phyloP scores from a whole-genome alignment of 2,113 vertebrate species.

The Gyps fulvus region DNA sequence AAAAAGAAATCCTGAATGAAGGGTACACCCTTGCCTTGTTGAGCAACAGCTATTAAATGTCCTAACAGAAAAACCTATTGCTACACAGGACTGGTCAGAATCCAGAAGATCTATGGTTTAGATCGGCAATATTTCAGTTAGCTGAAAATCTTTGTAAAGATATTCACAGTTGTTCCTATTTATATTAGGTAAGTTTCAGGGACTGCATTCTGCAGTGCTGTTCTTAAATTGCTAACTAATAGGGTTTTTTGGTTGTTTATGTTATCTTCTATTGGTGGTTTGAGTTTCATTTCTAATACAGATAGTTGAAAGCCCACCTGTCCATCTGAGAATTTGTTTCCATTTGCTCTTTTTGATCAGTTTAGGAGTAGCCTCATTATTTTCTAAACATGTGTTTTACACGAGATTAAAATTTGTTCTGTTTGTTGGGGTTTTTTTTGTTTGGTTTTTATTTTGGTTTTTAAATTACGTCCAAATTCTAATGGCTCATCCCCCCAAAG shows the following conservation, averaged over 20 bases:
- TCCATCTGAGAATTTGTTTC: not conserved
- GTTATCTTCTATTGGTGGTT: not conserved
- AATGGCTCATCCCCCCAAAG: not conserved
- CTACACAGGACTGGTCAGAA: not conserved
- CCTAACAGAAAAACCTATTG: not conserved
- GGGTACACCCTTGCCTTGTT: not conserved
- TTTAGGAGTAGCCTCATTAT: not conserved
- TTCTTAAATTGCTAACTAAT: not conserved
- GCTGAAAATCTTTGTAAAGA: not conserved
- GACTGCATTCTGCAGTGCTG: not conserved
- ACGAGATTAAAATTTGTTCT: not conserved
- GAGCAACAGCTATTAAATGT: not conserved
- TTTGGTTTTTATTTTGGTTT: not conserved
- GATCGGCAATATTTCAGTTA: not conserved
- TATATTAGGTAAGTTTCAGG: not conserved
- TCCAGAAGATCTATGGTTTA: not conserved
- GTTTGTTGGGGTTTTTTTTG: not conserved
- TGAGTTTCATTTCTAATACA: not conserved
- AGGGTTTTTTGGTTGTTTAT: not conserved
- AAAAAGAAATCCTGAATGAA: not conserved
- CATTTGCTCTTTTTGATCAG: not conserved
- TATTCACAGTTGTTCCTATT: not conserved
- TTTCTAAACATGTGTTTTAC: not conserved
- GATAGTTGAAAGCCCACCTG: rapidly evolving
- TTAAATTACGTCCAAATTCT: not conserved